Conservation (phyloP, 2,797 vertebrate species). For the Betta splendens region DNA sequence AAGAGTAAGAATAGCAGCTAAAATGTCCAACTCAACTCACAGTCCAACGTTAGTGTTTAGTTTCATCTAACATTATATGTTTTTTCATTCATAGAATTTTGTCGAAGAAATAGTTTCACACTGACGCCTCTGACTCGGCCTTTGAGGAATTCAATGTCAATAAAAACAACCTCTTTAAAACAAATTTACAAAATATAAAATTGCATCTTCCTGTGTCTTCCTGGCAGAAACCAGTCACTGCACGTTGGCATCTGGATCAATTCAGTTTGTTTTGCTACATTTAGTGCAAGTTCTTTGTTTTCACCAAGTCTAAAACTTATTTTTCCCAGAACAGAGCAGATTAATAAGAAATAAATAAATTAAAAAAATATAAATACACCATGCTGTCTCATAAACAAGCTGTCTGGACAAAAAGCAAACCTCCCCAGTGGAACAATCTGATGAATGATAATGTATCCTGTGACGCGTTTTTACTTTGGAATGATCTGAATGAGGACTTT, state of each 20-base stretch:
- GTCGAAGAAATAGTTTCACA: slow-evolving; percentile 63
- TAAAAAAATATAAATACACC: slow-evolving; percentile 74
- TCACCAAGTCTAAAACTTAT: slow-evolving; percentile 52
- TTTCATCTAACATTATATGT: slow-evolving; percentile 41
- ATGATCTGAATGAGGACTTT: slow-evolving; percentile 36
- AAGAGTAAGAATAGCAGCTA: slow-evolving; percentile 74
- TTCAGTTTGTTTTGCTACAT: slow-evolving; percentile 69
- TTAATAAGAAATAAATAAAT: slow-evolving; percentile 69
- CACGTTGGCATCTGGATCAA: slow-evolving; percentile 67
- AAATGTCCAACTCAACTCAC: slow-evolving; percentile 63
- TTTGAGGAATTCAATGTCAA: slow-evolving; percentile 62
- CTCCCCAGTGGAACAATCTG: slow-evolving; percentile 34
- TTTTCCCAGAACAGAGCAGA: slow-evolving; percentile 52
- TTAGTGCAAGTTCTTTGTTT: slow-evolving; percentile 70
- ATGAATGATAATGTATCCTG: slow-evolving; percentile 38
- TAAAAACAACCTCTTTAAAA: slow-evolving; percentile 55
- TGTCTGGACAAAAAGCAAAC: slow-evolving; percentile 51
- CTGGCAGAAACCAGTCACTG: slow-evolving; percentile 63
- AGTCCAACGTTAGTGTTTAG: slow-evolving; percentile 75
- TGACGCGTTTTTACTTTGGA: slow-evolving; percentile 26
- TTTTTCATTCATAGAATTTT: slow-evolving; percentile 57
- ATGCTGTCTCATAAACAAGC: slow-evolving; percentile 60
- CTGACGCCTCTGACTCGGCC: slow-evolving; percentile 50
- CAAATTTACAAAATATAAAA: slow-evolving; percentile 76
- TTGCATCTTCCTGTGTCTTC: slow-evolving; percentile 62